phyloP scores from a whole-genome alignment of 2,113 vertebrate genomes.

The Cyprinodon tularosa region DNA sequence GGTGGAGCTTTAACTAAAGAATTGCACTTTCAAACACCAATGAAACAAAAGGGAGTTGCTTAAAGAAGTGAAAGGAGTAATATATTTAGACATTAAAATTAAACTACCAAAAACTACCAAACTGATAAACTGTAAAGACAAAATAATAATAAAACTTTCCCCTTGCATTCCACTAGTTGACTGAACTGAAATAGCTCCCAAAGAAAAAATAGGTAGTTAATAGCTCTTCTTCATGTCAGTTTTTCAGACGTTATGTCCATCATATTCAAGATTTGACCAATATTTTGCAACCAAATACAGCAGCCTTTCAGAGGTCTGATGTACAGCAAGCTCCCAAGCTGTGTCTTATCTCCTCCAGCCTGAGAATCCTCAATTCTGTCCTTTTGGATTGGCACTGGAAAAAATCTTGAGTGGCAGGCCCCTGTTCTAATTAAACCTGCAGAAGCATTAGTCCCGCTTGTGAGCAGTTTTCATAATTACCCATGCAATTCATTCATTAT shows the following conservation, averaged over 20 bases:
- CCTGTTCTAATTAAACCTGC: constrained; percentile 77
- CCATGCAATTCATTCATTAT: constrained; percentile 73
- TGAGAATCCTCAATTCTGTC: constrained; percentile 43
- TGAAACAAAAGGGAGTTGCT: neutral
- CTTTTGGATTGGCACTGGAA: constrained; percentile 47
- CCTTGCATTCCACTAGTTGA: constrained; percentile 40
- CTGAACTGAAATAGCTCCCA: constrained; percentile 34
- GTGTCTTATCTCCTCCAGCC: constrained; percentile 55
- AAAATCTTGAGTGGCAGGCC: constrained; percentile 70
- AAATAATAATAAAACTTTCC: constrained; percentile 49
- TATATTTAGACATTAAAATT: neutral
- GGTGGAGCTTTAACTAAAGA: neutral
- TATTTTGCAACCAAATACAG: constrained; percentile 6
- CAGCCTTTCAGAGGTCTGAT: constrained; percentile 25
- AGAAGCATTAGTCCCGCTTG: constrained; percentile 74
- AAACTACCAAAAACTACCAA: neutral
- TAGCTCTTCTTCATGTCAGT: constrained; percentile 19
- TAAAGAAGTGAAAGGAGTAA: neutral
- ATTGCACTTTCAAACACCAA: neutral
- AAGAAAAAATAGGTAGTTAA: constrained; percentile 52
- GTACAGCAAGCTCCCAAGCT: constrained; percentile 30
- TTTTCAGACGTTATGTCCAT: constrained; percentile 16
- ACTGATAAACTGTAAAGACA: constrained; percentile 35
- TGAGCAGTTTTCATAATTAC: constrained; percentile 78
- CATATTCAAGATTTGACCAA: constrained; percentile 30